Conservation (phyloP, 1,140 invertebrate species). For the Thalassaphorura encarpata region DNA sequence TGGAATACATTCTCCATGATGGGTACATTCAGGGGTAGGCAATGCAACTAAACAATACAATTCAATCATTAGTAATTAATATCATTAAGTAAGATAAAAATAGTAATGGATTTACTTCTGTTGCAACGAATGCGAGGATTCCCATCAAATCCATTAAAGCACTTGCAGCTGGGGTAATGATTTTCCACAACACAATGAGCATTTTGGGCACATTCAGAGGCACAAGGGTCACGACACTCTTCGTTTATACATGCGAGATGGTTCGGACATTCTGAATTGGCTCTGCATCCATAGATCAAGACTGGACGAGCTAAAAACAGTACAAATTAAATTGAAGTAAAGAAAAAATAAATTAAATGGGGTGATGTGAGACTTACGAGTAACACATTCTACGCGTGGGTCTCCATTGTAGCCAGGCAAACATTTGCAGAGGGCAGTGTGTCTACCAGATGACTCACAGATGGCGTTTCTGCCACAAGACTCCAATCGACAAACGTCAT, state of each 20-base stretch:
- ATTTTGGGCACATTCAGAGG: conserved; percentile 57
- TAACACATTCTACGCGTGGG: conserved; percentile 60
- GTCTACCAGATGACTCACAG: conserved; percentile 70
- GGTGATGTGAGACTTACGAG: conserved; percentile 39
- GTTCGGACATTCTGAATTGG: conserved; percentile 59
- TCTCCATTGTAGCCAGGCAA: conserved; percentile 68
- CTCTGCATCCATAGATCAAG: conserved; percentile 53
- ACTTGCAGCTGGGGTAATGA: conserved; percentile 64
- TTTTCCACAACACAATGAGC: conserved; percentile 65
- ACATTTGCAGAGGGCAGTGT: conserved; percentile 77
- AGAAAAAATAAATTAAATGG: neutral
- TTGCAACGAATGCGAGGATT: conserved; percentile 50
- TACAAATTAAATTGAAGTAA: neutral
- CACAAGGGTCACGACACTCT: conserved; percentile 66
- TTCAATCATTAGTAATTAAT: no score
- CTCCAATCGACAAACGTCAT: conserved; percentile 63
- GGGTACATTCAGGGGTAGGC: neutral
- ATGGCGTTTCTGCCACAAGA: conserved; percentile 62
- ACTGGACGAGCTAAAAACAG: conserved; percentile 32
- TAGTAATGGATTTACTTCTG: no score
- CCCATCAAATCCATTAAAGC: conserved; percentile 64
- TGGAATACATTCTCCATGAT: neutral
- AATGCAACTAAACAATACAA: no score
- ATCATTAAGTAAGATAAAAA: no score
- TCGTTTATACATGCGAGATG: conserved; percentile 65